These are phyloP conservation scores for Patella caerulea DNA, from an alignment of 2,888 invertebrate species.

Conservation along the genomic window DNA sequence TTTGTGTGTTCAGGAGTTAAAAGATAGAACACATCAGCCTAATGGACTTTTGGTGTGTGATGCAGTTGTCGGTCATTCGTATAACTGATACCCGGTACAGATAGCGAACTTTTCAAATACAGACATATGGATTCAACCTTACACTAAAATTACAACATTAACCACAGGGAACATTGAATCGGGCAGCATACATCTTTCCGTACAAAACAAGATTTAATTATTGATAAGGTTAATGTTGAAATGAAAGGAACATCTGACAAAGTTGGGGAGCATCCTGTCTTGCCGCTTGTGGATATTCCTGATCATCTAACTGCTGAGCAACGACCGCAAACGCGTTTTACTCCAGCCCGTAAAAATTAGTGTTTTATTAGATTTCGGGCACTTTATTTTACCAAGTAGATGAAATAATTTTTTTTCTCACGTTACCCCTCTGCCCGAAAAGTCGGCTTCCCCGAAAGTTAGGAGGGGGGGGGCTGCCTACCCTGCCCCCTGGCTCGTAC, in stretches of 20 bases:
- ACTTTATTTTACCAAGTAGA: no score
- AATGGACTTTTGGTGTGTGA: not conserved
- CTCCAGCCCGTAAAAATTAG: no score
- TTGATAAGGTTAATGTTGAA: not conserved
- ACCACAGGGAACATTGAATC: not conserved
- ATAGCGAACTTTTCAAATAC: not conserved
- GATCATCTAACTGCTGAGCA: not conserved
- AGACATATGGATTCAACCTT: not conserved
- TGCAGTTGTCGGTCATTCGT: not conserved
- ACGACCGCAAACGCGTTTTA: no score
- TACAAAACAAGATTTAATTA: not conserved
- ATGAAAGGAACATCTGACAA: not conserved
- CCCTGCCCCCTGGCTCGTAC: no score
- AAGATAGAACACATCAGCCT: not conserved
- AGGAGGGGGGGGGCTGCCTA: no score
- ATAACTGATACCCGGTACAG: not conserved
- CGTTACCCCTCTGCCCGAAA: no score
- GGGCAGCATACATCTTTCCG: not conserved
- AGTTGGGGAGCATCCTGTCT: not conserved
- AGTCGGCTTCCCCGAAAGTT: no score
- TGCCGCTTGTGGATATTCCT: not conserved
- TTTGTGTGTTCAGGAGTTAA: not conserved
- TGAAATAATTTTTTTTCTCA: no score
- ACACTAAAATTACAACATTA: not conserved
- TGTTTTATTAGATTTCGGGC: no score